Evolutionary conservation across 92 coral and sea anemone genomes (phyloP).

Genomic region (Zoanthus gigantus): DNA sequence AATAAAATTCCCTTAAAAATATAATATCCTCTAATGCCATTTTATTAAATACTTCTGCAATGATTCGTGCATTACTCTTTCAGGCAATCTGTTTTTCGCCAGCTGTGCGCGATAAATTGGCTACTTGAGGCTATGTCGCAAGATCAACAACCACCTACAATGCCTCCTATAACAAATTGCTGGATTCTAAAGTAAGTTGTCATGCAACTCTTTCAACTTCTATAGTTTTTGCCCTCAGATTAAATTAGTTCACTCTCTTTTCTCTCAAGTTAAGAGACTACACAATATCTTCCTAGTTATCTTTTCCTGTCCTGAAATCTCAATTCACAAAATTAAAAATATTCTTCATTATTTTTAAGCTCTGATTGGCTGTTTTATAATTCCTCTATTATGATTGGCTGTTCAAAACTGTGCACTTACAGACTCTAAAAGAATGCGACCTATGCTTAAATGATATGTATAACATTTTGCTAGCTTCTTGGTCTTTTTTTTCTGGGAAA

Average conservation of each 20-base stretch:
- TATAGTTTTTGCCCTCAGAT: neutral
- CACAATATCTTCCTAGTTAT: too few relatives aligned
- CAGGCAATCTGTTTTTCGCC: conserved; percentile 91
- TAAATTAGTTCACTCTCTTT: neutral
- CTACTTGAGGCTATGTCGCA: conserved; percentile 98
- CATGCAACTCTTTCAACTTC: too few relatives aligned
- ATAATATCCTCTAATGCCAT: neutral
- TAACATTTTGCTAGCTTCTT: neutral
- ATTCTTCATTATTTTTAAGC: too few relatives aligned
- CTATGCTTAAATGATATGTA: too few relatives aligned
- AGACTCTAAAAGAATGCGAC: too few relatives aligned
- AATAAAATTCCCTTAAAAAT: neutral
- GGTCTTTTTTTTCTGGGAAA: neutral
- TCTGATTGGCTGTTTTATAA: too few relatives aligned
- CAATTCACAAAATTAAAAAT: too few relatives aligned
- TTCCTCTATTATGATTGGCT: too few relatives aligned
- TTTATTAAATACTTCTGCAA: too few relatives aligned
- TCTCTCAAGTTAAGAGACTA: too few relatives aligned
- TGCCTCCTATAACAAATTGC: conserved; percentile 92
- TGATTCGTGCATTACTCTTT: neutral
- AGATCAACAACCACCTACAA: conserved; percentile 92
- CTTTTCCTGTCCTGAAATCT: too few relatives aligned
- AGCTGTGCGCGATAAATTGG: conserved; percentile 95
- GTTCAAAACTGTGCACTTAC: too few relatives aligned
- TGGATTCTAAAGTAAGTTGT: conserved; percentile 91